Percentiles rank a stretch among this genome's conserved stretches.
These are phyloP conservation scores for Ellobium chinense DNA, from an alignment of 2,888 invertebrate genomes.

Conservation along the genomic window DNA sequence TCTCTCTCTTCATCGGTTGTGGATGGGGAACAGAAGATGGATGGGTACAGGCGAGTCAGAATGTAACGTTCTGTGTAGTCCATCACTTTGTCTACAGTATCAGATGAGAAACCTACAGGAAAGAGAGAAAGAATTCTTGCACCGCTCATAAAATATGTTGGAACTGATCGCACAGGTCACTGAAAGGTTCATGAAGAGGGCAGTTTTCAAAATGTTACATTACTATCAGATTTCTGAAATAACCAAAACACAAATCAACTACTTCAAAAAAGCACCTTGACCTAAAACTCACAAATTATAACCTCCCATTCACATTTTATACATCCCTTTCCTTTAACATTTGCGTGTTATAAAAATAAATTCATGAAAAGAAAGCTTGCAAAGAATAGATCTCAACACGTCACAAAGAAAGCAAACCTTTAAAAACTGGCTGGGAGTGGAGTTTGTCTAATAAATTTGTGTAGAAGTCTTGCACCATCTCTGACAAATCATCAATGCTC, in stretches of 20 bases:
- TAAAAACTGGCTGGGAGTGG: slow-evolving; percentile 80
- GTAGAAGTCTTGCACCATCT: slow-evolving; percentile 94
- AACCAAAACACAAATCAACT: too few relatives aligned
- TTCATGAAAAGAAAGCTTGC: too few relatives aligned
- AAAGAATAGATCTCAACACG: too few relatives aligned
- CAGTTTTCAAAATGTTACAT: too few relatives aligned
- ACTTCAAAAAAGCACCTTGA: too few relatives aligned
- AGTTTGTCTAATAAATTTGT: slow-evolving; percentile 87
- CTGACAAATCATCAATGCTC: slow-evolving; percentile 85
- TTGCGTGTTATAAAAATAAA: too few relatives aligned
- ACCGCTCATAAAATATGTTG: neutral
- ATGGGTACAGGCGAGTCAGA: slow-evolving; percentile 92
- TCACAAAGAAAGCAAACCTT: slow-evolving; percentile 73
- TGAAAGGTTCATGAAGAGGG: too few relatives aligned
- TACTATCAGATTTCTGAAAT: too few relatives aligned
- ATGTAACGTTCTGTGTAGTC: slow-evolving; percentile 95
- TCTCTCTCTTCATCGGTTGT: slow-evolving; percentile 94
- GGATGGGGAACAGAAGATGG: slow-evolving; percentile 91
- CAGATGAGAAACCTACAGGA: slow-evolving; percentile 83
- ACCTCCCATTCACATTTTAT: too few relatives aligned
- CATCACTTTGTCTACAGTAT: slow-evolving; percentile 89
- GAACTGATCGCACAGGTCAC: too few relatives aligned
- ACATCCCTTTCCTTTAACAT: too few relatives aligned
- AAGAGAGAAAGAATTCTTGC: neutral
- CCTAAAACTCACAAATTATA: too few relatives aligned